Percentiles rank a stretch among this genome's conserved stretches.
Evolutionary conservation across 2,797 vertebrate species (phyloP).

Genomic region (Esox lucius): DNA sequence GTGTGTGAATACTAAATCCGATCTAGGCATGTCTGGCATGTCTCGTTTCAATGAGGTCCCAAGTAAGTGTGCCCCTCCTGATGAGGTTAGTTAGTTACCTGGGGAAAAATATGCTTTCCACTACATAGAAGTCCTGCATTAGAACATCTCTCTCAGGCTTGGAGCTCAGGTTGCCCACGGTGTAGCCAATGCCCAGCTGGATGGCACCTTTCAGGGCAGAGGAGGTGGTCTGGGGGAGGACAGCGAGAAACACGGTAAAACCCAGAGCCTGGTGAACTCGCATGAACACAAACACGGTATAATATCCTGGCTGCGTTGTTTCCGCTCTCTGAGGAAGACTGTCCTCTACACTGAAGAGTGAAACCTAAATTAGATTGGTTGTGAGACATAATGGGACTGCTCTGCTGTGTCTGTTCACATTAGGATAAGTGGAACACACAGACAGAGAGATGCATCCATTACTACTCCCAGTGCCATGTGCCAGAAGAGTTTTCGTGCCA

Average conservation of each 20-base stretch:
- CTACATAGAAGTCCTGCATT: slow-evolving; percentile 92
- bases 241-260: neutral
- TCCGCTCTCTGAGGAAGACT: neutral
- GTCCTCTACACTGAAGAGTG: neutral
- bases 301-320: neutral
- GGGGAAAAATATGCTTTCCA: slow-evolving; percentile 91
- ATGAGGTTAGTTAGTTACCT: slow-evolving; percentile 65
- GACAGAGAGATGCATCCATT: no score
- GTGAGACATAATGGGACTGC: neutral
- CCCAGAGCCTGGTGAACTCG: neutral
- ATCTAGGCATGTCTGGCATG: neutral
- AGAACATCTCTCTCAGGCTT: slow-evolving; percentile 88
- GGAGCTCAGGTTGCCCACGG: slow-evolving; percentile 87
- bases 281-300: neutral
- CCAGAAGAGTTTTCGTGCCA: neutral
- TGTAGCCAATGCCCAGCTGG: slow-evolving; percentile 89
- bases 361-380: neutral
- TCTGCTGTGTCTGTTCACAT: no score
- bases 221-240: slow-evolving; percentile 79
- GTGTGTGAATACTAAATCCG: neutral
- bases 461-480: neutral
- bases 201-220: slow-evolving; percentile 88
- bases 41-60: neutral
- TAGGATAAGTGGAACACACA: no score
- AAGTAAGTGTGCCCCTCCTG: no score